These are phyloP conservation scores for Orgyia antiqua DNA, from an alignment of 2,888 invertebrate genomes.

Conservation along the genomic window DNA sequence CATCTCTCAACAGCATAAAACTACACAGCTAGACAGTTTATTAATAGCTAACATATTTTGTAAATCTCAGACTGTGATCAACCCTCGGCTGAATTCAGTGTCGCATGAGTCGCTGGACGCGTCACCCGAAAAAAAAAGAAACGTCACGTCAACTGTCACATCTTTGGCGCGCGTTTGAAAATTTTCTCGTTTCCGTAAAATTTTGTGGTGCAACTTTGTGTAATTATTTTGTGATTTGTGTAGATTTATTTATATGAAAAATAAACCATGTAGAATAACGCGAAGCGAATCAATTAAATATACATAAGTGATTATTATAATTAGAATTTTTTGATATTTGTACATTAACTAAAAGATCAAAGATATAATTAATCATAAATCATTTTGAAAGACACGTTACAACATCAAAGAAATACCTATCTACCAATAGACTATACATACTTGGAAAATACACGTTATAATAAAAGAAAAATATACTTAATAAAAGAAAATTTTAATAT, in stretches of 20 bases:
- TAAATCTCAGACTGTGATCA: conserved; percentile 60
- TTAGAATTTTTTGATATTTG: too few relatives aligned
- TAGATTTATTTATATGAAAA: too few relatives aligned
- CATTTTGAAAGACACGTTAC: neutral
- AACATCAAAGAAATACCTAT: neutral
- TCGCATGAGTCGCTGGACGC: conserved; percentile 51
- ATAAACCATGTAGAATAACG: too few relatives aligned
- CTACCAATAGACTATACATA: too few relatives aligned
- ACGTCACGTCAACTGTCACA: conserved; percentile 27
- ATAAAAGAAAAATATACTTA: too few relatives aligned
- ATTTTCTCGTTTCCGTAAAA: conserved; percentile 4
- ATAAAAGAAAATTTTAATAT: too few relatives aligned
- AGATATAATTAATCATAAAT: neutral
- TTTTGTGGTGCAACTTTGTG: too few relatives aligned
- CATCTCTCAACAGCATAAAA: conserved; percentile 60
- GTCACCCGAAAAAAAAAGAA: conserved; percentile 55
- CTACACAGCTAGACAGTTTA: conserved; percentile 63
- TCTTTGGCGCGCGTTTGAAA: conserved; percentile 27
- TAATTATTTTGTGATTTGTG: too few relatives aligned
- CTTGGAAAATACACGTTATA: too few relatives aligned
- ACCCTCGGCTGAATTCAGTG: conserved; percentile 65
- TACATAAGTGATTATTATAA: too few relatives aligned
- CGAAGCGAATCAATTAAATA: too few relatives aligned
- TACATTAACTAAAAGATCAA: neutral
- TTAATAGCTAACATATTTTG: conserved; percentile 71